Conservation (phyloP, 2,888 invertebrate genomes). For the Rotaria macrura region DNA sequence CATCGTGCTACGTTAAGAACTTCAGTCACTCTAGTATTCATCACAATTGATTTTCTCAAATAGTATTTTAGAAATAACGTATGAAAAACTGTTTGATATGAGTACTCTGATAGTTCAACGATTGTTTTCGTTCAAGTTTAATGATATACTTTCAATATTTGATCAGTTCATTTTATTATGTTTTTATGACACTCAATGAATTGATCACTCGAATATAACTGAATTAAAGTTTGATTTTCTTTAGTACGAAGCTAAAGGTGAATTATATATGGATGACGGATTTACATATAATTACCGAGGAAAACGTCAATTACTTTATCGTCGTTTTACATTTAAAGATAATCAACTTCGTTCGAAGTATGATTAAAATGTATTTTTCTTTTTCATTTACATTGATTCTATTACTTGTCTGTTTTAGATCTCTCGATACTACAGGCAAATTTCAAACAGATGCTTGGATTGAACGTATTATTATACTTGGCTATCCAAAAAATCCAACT, state of each 20-base stretch:
- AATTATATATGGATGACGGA: constrained; percentile 32
- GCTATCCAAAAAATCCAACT: constrained; percentile 61
- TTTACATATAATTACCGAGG: constrained; percentile 25
- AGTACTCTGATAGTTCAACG: too few species aligned
- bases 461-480: constrained; percentile 73
- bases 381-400: not conserved
- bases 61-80: too few species aligned
- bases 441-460: constrained; percentile 73
- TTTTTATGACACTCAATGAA: too few species aligned
- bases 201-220: not conserved
- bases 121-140: too few species aligned
- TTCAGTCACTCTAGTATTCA: too few species aligned
- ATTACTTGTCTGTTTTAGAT: constrained; percentile 47
- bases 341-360: constrained; percentile 38
- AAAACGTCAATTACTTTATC: constrained; percentile 33
- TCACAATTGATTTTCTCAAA: too few species aligned
- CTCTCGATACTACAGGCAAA: constrained; percentile 59
- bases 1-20: too few species aligned
- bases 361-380: not conserved
- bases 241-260: constrained; percentile 27
- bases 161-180: too few species aligned
- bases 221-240: constrained; percentile 36
- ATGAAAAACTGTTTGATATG: too few species aligned
- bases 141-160: too few species aligned
- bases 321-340: constrained; percentile 42